Conservation (phyloP, 1,140 invertebrate genomes). For the Alviniconcha marisindica region DNA sequence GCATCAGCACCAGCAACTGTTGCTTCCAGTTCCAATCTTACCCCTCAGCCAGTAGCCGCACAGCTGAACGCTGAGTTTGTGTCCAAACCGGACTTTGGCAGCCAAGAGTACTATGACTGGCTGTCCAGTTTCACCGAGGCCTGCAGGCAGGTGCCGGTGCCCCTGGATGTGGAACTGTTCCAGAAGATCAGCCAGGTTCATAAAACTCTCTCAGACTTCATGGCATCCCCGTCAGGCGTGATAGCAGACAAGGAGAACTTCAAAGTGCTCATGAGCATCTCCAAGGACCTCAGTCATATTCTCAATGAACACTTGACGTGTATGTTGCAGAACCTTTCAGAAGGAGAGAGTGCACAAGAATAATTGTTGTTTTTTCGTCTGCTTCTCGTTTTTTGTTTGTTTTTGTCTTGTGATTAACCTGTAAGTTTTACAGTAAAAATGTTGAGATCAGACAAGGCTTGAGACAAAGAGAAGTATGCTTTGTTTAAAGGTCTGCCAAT, state of each 20-base stretch:
- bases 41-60: background rate
- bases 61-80: conserved; percentile 57
- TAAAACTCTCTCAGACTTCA: conserved; percentile 72
- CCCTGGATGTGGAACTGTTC: conserved; percentile 68
- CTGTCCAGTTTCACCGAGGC: conserved; percentile 69
- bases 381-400: too few species aligned
- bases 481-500: too few species aligned
- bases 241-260: conserved; percentile 71
- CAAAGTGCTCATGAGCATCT: conserved; percentile 70
- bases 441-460: too few species aligned
- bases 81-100: conserved; percentile 66
- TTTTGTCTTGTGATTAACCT: too few species aligned
- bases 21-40: background rate
- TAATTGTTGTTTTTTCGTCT: too few species aligned
- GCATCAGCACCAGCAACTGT: background rate
- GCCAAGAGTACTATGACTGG: conserved; percentile 74
- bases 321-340: conserved; percentile 60
- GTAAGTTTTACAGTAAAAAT: too few species aligned
- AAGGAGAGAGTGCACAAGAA: background rate
- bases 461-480: too few species aligned
- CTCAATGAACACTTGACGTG: conserved; percentile 69
- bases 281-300: conserved; percentile 67
- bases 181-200: conserved; percentile 73
- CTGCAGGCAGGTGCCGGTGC: conserved; percentile 69
- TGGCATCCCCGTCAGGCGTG: conserved; percentile 70